Conservation (phyloP, 2,113 vertebrate species). For the Vombatus ursinus region DNA sequence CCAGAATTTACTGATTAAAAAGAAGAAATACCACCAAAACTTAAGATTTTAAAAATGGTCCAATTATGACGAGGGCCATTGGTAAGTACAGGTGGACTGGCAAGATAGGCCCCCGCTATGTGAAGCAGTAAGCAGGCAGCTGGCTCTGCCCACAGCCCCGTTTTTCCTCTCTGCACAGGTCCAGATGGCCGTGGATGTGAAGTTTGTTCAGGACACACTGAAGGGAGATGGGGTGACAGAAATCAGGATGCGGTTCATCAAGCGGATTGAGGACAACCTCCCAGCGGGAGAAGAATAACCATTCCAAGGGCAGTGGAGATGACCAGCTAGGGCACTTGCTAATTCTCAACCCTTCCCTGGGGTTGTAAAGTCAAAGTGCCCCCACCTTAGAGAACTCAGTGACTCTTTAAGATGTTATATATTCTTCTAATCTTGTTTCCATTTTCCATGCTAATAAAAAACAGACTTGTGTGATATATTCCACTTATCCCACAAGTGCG, state of each 20-base stretch:
- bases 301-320: conserved; percentile 29
- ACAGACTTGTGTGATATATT: conserved; percentile 71
- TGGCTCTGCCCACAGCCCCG: not conserved
- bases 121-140: not conserved
- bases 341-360: conserved; percentile 28
- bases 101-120: not conserved
- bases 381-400: conserved; percentile 67
- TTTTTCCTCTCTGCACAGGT: conserved; percentile 84
- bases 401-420: conserved; percentile 76
- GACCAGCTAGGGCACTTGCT: conserved; percentile 50
- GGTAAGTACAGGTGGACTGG: not conserved
- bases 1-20: not conserved
- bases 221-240: conserved; percentile 97
- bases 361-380: conserved; percentile 39
- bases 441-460: conserved; percentile 72
- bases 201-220: conserved; percentile 95
- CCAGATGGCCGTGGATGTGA: conserved; percentile 99
- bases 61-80: not conserved
- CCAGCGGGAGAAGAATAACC: conserved; percentile 96
- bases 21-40: not conserved
- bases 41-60: not conserved
- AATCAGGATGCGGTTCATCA: conserved; percentile 98
- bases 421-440: conserved; percentile 76
- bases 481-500: conserved; percentile 66
- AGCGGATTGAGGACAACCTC: conserved; percentile 97